Conservation (phyloP, 2,113 vertebrate species). For the Saguinus midas region DNA sequence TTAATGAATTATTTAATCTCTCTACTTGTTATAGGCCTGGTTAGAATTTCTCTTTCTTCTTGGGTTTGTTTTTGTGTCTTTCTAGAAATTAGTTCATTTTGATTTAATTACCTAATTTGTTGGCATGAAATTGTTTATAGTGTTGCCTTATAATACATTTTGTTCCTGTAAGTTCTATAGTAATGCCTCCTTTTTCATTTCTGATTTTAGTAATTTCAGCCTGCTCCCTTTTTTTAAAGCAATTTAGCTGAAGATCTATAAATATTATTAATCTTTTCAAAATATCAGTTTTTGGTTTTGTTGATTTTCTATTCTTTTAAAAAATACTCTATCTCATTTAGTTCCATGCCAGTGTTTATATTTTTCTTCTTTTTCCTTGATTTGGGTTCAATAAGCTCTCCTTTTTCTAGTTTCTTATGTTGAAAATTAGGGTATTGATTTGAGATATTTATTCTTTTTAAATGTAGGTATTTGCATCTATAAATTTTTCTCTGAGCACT, state of each 20-base stretch:
- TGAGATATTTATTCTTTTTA: background rate
- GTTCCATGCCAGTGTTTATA: background rate
- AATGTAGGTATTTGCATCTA: background rate
- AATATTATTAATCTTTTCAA: background rate
- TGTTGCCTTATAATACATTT: background rate
- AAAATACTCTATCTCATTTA: background rate
- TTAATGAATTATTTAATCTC: background rate
- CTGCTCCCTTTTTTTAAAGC: background rate
- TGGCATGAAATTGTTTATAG: background rate
- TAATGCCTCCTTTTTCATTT: background rate
- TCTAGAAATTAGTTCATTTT: background rate
- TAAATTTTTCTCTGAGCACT: background rate
- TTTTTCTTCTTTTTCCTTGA: background rate
- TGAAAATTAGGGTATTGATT: background rate
- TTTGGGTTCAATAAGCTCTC: background rate
- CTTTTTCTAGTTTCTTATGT: background rate
- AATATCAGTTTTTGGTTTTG: background rate
- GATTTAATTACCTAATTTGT: background rate
- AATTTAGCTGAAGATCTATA: background rate
- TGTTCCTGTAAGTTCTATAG: background rate
- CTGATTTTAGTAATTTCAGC: background rate
- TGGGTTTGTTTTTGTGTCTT: background rate
- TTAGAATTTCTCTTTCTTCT: background rate
- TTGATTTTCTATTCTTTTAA: background rate
- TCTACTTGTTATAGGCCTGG: background rate